These are phyloP conservation scores for Porphyrio hochstetteri DNA, from an alignment of 2,113 vertebrate genomes.

Conservation along the genomic window DNA sequence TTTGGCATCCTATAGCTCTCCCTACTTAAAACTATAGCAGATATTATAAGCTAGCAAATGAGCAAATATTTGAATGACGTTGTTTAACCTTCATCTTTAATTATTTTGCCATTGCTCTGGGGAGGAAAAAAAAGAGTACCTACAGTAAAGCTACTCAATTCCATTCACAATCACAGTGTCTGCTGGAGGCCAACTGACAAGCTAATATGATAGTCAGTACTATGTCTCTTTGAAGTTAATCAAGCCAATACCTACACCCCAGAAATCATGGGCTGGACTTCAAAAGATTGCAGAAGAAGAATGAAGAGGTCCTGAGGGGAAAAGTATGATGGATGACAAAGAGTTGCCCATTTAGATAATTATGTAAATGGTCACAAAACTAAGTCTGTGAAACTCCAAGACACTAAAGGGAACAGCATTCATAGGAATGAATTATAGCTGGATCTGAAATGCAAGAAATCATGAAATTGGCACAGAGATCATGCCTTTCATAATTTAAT, in stretches of 20 bases:
- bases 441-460: constrained; percentile 12
- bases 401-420: not conserved
- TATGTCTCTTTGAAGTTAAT: constrained; percentile 42
- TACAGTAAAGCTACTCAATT: not conserved
- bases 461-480: not conserved
- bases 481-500: not conserved
- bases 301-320: constrained; percentile 7
- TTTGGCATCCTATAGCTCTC: not conserved
- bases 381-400: not conserved
- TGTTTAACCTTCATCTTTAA: constrained; percentile 7
- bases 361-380: constrained; percentile 62
- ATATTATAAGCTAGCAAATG: not conserved
- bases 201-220: constrained; percentile 6
- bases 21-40: not conserved
- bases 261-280: constrained; percentile 8
- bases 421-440: constrained; percentile 7
- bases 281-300: not conserved
- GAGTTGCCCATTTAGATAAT: constrained; percentile 28
- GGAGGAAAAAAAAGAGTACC: not conserved
- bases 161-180: not conserved
- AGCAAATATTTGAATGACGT: not conserved
- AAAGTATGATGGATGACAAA: constrained; percentile 54
- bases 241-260: constrained; percentile 3
- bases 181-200: constrained; percentile 50
- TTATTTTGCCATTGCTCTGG: not conserved